phyloP scores from a whole-genome alignment of 2,888 invertebrate species.

The Allacma fusca region DNA sequence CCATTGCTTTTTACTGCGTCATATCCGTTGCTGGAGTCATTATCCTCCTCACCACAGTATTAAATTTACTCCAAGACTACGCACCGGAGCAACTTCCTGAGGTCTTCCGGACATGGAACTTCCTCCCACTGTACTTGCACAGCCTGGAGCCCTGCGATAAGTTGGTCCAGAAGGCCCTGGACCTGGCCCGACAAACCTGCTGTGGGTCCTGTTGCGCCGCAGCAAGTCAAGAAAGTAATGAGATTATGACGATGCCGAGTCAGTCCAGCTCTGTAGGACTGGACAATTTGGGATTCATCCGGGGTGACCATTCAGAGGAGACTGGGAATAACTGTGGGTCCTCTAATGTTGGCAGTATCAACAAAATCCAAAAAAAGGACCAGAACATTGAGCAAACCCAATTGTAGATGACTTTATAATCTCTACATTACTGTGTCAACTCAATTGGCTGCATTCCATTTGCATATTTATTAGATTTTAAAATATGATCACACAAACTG shows the following conservation, averaged over 20 bases:
- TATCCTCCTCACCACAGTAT: conserved; percentile 61
- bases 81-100: conserved; percentile 63
- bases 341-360: background rate
- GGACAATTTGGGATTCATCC: conserved; percentile 51
- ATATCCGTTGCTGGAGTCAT: conserved; percentile 63
- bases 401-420: background rate
- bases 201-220: conserved; percentile 35
- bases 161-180: conserved; percentile 50
- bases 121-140: conserved; percentile 64
- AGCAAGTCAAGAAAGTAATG: conserved; percentile 47
- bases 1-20: conserved; percentile 62
- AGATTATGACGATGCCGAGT: conserved; percentile 48
- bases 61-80: conserved; percentile 64
- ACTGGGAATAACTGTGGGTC: background rate
- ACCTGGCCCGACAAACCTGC: conserved; percentile 25
- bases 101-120: conserved; percentile 64
- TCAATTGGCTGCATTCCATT: too few relatives aligned
- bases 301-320: conserved; percentile 17
- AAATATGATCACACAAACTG: too few relatives aligned
- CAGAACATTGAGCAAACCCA: background rate
- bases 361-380: background rate
- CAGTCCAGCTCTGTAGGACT: conserved; percentile 54
- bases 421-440: too few relatives aligned
- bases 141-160: conserved; percentile 65
- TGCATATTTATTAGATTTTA: too few relatives aligned